phyloP scores from a whole-genome alignment of 1,140 invertebrate species.

The Ptiloglossa arizonensis region DNA sequence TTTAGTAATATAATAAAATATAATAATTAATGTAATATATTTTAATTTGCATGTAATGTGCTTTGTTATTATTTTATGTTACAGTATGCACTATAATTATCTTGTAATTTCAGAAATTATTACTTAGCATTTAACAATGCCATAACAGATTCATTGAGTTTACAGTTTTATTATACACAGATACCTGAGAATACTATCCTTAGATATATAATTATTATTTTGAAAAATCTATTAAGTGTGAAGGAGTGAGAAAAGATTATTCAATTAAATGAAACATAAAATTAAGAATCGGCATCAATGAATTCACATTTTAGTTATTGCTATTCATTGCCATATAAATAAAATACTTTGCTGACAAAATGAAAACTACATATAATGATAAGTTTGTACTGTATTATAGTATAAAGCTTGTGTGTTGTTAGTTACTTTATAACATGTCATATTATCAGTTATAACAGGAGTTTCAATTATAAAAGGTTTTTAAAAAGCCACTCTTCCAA shows the following conservation, averaged over 20 bases:
- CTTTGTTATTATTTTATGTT: slow-evolving; percentile 17
- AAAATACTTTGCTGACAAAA: slow-evolving; percentile 19
- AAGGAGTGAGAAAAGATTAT: slow-evolving; percentile 35
- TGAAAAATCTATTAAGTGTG: background rate
- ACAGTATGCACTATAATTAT: slow-evolving; percentile 9
- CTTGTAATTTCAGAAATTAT: slow-evolving; percentile 18
- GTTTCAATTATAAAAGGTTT: slow-evolving; percentile 25
- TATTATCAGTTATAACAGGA: slow-evolving; percentile 27
- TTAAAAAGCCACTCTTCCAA: slow-evolving; percentile 36
- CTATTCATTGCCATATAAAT: slow-evolving; percentile 37
- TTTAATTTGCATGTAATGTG: slow-evolving; percentile 14
- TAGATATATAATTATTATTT: slow-evolving; percentile 28
- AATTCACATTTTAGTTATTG: slow-evolving; percentile 29
- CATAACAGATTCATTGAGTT: background rate
- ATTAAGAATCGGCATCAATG: slow-evolving; percentile 64
- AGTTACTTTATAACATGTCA: slow-evolving; percentile 18
- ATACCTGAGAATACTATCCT: slow-evolving; percentile 32
- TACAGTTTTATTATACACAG: slow-evolving; percentile 9
- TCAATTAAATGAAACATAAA: slow-evolving; percentile 19
- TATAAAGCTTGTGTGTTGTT: slow-evolving; percentile 5
- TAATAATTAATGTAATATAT: slow-evolving; percentile 22
- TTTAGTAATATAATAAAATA: slow-evolving; percentile 17
- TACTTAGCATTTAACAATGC: slow-evolving; percentile 20
- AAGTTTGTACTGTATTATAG: slow-evolving; percentile 20
- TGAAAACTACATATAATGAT: slow-evolving; percentile 8